phyloP scores from a whole-genome alignment of 2,888 invertebrate species.

The Stictocephala bisonia region DNA sequence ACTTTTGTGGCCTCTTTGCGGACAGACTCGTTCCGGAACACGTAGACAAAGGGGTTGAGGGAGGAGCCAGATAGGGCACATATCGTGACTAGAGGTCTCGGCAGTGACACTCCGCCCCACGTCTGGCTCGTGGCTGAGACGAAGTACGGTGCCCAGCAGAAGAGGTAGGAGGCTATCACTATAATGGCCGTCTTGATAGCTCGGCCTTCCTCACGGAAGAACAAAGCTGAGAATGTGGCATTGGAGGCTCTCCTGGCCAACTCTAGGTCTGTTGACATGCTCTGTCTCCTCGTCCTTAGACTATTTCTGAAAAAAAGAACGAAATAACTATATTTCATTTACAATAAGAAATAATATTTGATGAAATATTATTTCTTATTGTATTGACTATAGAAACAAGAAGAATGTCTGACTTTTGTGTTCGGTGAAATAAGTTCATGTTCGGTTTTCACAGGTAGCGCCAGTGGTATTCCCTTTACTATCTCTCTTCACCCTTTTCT shows the following conservation, averaged over 20 bases:
- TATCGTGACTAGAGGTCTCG: constrained; percentile 62
- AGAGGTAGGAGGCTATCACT: constrained; percentile 66
- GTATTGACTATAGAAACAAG: no score
- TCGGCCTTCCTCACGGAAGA: constrained; percentile 67
- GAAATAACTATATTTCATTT: no score
- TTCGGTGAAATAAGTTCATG: no score
- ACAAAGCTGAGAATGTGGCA: constrained; percentile 64
- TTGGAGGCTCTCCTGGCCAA: constrained; percentile 62
- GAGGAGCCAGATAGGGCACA: constrained; percentile 63
- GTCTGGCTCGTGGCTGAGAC: constrained; percentile 52
- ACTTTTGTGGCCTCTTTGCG: constrained; percentile 59
- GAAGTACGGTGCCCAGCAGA: constrained; percentile 67
- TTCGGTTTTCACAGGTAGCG: no score
- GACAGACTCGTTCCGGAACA: constrained; percentile 66
- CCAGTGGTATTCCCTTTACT: no score
- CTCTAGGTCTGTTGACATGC: constrained; percentile 61
- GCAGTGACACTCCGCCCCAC: constrained; percentile 52
- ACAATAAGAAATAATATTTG: no score
- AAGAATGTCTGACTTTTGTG: no score
- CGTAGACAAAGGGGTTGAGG: constrained; percentile 68
- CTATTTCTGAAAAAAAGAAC: constrained; percentile 61
- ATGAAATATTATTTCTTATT: no score
- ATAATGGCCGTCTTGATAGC: constrained; percentile 67
- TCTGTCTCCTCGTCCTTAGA: constrained; percentile 66
- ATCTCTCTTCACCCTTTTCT: no score